Percentiles rank a stretch among this genome's conserved stretches.
These are phyloP conservation scores for Lacerta agilis DNA, from an alignment of 2,797 vertebrate genomes.

Conservation along the genomic window DNA sequence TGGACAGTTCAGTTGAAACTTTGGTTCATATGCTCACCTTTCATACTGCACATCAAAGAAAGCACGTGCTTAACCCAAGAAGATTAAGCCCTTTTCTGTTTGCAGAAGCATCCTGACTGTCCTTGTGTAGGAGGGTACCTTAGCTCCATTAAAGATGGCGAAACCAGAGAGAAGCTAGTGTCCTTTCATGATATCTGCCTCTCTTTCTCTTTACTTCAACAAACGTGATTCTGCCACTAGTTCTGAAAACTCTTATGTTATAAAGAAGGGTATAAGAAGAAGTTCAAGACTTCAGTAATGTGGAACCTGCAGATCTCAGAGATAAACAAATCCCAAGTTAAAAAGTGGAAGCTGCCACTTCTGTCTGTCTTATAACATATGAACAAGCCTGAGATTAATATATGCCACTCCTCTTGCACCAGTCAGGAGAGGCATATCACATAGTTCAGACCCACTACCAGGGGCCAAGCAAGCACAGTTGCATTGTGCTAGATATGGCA, in stretches of 20 bases:
- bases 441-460: not conserved
- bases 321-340: not conserved
- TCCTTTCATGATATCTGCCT: not conserved
- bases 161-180: not conserved
- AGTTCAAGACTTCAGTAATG: not conserved
- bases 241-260: not conserved
- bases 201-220: not conserved
- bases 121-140: too few relatives aligned
- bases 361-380: not conserved
- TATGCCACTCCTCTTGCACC: not conserved
- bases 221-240: not conserved
- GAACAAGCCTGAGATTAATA: not conserved
- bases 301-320: not conserved
- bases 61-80: not conserved
- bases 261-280: not conserved
- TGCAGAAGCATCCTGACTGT: not conserved
- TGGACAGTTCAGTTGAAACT: not conserved
- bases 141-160: not conserved
- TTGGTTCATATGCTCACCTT: not conserved
- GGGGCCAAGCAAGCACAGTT: not conserved
- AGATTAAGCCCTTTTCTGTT: not conserved
- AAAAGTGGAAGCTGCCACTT: not conserved
- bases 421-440: not conserved
- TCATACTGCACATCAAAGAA: not conserved
- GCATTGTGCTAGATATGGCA: too few relatives aligned